A percentile compares a stretch with the other conserved stretches of the same genome.
These are phyloP conservation scores for Petrolisthes cinctipes DNA, from an alignment of 2,888 invertebrate genomes.

Conservation along the genomic window DNA sequence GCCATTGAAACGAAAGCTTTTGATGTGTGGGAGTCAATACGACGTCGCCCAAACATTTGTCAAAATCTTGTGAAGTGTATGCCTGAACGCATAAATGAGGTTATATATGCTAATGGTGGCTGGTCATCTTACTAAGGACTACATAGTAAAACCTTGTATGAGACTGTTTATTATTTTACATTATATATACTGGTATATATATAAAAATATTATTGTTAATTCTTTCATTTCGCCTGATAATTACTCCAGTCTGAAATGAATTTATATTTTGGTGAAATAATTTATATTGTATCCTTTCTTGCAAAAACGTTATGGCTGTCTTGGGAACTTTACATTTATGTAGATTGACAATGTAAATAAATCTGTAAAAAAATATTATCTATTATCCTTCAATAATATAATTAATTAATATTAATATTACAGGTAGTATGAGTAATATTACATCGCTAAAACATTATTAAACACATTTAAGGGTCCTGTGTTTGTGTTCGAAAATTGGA, in stretches of 20 bases:
- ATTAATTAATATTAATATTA: neutral
- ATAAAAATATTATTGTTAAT: neutral
- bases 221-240: neutral
- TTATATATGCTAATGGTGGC: neutral
- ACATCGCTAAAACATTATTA: too few relatives aligned
- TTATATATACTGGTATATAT: too few relatives aligned
- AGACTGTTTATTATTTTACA: neutral
- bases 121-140: neutral
- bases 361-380: too few relatives aligned
- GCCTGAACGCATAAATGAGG: neutral
- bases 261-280: neutral
- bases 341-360: too few relatives aligned
- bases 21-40: neutral
- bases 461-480: too few relatives aligned
- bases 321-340: too few relatives aligned
- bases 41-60: neutral
- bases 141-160: neutral
- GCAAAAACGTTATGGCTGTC: neutral
- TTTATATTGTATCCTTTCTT: neutral
- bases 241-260: neutral
- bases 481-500: too few relatives aligned
- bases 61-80: neutral
- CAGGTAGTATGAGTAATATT: neutral
- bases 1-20: too few relatives aligned
- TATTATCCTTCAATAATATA: too few relatives aligned